phyloP scores from a whole-genome alignment of 2,113 vertebrate genomes.

The Embiotoca jacksoni region DNA sequence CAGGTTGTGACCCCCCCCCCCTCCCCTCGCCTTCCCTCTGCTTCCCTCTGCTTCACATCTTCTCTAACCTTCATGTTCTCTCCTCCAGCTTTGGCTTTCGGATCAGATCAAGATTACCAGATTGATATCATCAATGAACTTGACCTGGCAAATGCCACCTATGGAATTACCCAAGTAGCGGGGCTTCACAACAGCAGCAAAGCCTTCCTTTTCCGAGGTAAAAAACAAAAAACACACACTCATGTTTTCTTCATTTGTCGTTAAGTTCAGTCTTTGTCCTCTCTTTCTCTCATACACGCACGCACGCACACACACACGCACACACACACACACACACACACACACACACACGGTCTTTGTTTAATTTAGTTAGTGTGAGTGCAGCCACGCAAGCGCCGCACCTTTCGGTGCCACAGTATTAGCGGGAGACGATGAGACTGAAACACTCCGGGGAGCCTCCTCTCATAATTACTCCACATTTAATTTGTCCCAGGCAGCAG shows the following conservation, averaged over 20 bases:
- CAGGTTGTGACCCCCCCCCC: not conserved
- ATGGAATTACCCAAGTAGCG: slow-evolving; percentile 92
- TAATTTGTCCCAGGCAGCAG: slow-evolving; percentile 72
- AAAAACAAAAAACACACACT: slow-evolving; percentile 34
- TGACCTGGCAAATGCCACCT: slow-evolving; percentile 91
- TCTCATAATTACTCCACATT: slow-evolving; percentile 75
- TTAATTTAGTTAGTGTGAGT: slow-evolving; percentile 53
- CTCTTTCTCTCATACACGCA: not conserved
- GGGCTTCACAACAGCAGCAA: slow-evolving; percentile 95
- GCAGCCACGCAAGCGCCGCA: slow-evolving; percentile 53
- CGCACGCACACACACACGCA: not conserved
- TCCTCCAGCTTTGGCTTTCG: slow-evolving; percentile 88
- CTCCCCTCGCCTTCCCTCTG: too few species aligned
- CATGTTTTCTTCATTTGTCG: slow-evolving; percentile 4
- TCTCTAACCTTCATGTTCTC: slow-evolving; percentile 48
- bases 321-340: not conserved
- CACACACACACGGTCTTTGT: slow-evolving; percentile 23
- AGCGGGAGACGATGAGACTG: slow-evolving; percentile 33
- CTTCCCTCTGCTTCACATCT: not conserved
- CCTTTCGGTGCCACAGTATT: slow-evolving; percentile 54
- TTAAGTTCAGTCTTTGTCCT: slow-evolving; percentile 59
- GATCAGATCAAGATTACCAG: slow-evolving; percentile 91
- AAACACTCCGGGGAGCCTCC: slow-evolving; percentile 56
- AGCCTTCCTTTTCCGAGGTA: slow-evolving; percentile 96
- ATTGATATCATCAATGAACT: slow-evolving; percentile 93